Evolutionary conservation across 2,797 vertebrate genomes (phyloP), one percentile per base, ranked within the genome.

Genomic region (Melanotaenia boesemani): DNA sequence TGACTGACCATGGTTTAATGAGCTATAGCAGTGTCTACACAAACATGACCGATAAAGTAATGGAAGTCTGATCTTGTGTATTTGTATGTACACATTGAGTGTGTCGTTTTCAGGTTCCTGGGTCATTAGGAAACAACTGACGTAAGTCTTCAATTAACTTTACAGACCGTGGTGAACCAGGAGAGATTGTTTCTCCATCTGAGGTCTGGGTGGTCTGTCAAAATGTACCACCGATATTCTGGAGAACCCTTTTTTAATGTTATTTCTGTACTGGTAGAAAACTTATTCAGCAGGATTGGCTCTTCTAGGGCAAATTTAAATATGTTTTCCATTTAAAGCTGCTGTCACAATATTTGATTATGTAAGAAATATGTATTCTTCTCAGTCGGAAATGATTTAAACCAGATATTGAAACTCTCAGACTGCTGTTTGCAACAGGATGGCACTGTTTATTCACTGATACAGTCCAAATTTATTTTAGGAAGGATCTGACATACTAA

Each of bases 111-210:
- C 48, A 63, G 67, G 61, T 20, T 68, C 52, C 52, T 8, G 86
- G 70, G 68, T 87, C 83, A 84, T 89, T 84, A 84, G 58, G 62
- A 67, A 86, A 81, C 76, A 81, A 71, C 62, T 61, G 64, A 70
- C 56, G 30, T 55, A 76, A 58, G 64, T 74, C 63, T 78, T 84
- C 50, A 81, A 85, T 83, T 82, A 83, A 74, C 79, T 80, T 74
- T 56, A 73, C 50, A 67, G 58, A 75, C 44, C 10, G 8, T 57
- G 34, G 22, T 54, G 1, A 15, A 3, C 56, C 15, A 2, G 48
- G 39, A 2, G 39, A 3, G 65, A 56, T 63, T 15, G 57, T 70
- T 57, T 73, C 71, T 63, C 60, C 70, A 22, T 20, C 73, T 13
- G 63, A 59, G 65, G 59, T 69, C 55, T 12, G 12, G 32, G 72